These are phyloP conservation scores for Microchirus variegatus DNA, from an alignment of 2,797 vertebrate genomes.

Conservation along the genomic window DNA sequence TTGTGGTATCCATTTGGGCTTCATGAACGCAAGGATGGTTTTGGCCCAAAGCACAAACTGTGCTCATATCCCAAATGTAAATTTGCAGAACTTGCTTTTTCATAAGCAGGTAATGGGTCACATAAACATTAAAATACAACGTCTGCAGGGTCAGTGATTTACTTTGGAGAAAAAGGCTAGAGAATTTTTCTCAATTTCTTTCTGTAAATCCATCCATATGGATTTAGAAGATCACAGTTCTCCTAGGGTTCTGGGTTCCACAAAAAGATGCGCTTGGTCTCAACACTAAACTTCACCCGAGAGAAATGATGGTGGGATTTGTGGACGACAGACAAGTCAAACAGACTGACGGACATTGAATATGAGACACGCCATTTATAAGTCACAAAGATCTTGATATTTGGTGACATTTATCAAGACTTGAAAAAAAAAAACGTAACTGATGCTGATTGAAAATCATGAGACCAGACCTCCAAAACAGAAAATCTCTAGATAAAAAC, in stretches of 20 bases:
- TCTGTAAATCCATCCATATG: constrained; percentile 25
- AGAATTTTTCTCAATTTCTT: constrained; percentile 8
- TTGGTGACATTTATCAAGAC: too few species aligned
- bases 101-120: constrained; percentile 21
- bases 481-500: too few species aligned
- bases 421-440: too few species aligned
- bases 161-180: constrained; percentile 19
- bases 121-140: constrained; percentile 8
- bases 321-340: too few species aligned
- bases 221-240: constrained; percentile 38
- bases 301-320: too few species aligned
- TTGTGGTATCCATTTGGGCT: constrained; percentile 26
- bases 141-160: constrained; percentile 23
- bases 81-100: constrained; percentile 24
- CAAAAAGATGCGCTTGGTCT: constrained; percentile 14
- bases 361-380: too few species aligned
- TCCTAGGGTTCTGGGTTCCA: constrained; percentile 10
- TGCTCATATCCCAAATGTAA: constrained; percentile 7
- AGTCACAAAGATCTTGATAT: too few species aligned
- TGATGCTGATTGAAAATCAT: too few species aligned
- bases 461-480: too few species aligned
- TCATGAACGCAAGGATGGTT: constrained; percentile 7
- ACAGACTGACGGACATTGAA: too few species aligned
- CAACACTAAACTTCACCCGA: too few species aligned
- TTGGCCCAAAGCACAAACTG: constrained; percentile 12